Conservation (phyloP, 1,140 invertebrate genomes). For the Caenorhabditis brenneri region DNA sequence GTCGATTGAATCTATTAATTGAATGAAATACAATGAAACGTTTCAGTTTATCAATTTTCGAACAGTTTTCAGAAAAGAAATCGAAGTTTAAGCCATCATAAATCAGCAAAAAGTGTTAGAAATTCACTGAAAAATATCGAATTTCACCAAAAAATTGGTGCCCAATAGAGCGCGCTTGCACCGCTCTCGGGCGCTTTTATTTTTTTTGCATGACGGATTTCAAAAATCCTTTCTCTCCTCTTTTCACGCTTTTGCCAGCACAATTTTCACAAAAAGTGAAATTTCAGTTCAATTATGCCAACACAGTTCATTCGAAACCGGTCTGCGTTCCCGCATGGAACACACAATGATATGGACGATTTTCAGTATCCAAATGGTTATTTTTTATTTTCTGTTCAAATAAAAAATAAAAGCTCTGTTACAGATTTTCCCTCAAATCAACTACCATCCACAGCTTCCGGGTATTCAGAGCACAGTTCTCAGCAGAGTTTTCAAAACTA, state of each 20-base stretch:
- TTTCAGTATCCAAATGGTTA: slow-evolving; percentile 28
- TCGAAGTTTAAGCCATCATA: neutral
- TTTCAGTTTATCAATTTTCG: too few relatives aligned
- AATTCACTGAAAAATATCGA: neutral
- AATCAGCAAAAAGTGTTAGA: neutral
- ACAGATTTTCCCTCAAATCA: neutral
- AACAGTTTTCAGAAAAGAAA: too few relatives aligned
- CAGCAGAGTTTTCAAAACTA: neutral
- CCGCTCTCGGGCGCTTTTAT: neutral
- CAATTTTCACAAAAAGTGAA: neutral
- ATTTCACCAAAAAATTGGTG: neutral
- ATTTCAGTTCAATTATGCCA: neutral
- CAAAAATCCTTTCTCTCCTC: too few relatives aligned
- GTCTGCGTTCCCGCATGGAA: neutral
- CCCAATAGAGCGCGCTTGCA: slow-evolving; percentile 7
- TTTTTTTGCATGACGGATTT: neutral
- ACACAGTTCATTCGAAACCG: slow-evolving; percentile 28
- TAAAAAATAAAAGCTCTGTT: neutral
- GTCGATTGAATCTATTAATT: too few relatives aligned
- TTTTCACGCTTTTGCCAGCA: neutral
- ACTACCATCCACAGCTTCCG: neutral
- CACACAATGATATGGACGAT: slow-evolving; percentile 11
- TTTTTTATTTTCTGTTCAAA: neutral
- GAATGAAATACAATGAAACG: too few relatives aligned
- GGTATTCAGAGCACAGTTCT: neutral